phyloP scores from a whole-genome alignment of 1,140 invertebrate species.

The Heliconius nattereri region DNA sequence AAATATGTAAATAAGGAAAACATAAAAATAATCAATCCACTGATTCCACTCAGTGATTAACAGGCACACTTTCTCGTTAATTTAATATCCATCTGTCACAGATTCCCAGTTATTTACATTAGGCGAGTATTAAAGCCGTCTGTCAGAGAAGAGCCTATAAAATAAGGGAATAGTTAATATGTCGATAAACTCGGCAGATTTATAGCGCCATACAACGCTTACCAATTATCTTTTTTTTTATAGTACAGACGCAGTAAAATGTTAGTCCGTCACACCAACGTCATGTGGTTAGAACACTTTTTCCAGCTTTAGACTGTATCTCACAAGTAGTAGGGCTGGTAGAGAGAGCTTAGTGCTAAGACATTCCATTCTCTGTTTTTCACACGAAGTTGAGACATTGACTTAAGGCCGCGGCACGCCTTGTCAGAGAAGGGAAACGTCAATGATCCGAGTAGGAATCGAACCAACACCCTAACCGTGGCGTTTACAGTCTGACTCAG shows the following conservation, averaged over 20 bases:
- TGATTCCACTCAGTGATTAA: background rate
- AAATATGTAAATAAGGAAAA: background rate
- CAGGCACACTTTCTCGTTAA: background rate
- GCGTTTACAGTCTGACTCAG: no score
- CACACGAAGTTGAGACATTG: no score
- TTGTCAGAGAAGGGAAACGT: no score
- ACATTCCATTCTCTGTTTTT: no score
- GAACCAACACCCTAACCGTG: no score
- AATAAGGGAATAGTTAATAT: constrained; percentile 39
- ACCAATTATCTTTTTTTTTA: constrained; percentile 44
- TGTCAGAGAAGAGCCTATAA: constrained; percentile 30
- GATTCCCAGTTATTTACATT: constrained; percentile 26
- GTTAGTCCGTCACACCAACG: no score
- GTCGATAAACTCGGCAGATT: constrained; percentile 45
- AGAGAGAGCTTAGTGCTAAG: no score
- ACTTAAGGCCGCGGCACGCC: no score
- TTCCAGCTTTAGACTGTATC: no score
- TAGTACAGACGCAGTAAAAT: constrained; percentile 37
- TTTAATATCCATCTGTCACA: constrained; percentile 19
- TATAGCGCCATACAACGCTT: constrained; percentile 32
- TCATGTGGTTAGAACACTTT: no score
- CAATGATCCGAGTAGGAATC: no score
- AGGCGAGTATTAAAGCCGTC: constrained; percentile 36
- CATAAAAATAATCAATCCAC: background rate
- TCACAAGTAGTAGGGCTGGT: no score